Base-by-base conservation (phyloP, 2,113 vertebrate species). In the Dascyllus trimaculatus region DNA sequence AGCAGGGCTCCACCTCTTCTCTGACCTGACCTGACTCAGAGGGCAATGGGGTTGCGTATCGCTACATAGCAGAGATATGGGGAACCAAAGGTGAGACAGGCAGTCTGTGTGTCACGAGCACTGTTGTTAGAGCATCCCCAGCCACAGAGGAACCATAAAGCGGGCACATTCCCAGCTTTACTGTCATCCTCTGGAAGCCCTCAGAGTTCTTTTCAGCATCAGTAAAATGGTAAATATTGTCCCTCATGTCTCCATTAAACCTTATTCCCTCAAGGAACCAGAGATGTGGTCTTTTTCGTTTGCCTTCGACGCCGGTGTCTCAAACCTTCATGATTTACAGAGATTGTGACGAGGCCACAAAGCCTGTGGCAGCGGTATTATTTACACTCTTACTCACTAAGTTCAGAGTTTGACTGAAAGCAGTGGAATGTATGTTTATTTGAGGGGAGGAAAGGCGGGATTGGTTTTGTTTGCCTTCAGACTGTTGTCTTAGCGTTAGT, bases 401-500 rank as follows among this genome's bases (percentile, higher is more conserved):
- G 67, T 62, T 72, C 70, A 65, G 72, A 60, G 40, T 76, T 63
- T 64, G 83, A 84, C 79, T 60, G 43, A 69, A 68, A 82, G 73
- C 53, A n/a, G 57, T 0, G 82, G 65, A 83, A 86, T 84, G 78
- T 61, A 69, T 86, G 85, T 93, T 94, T 93, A 88, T 91, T 91
- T 93, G 88, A 90, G 75, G 56, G 75, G 77, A 75, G 66, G 78
- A 52, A 65, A 69, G 68, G 64, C 53, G 0, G 81, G 78, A 81
- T 78, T 56, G 82, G 67, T 35, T 66, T 70, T 92, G 87, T 90
- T 93, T 93, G 81, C 81, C 49, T 92, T 91, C 49, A 63, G 66
- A 68, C 76, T 91, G 85, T 91, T 91, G 86, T 93, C 85, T 88
- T 80, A 91, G 88, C 80, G 49, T 85, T 81, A 89, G 85, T 81